Evolutionary conservation across 64 coral and sea anemone genomes (phyloP).

Genomic region (Trachythela sp.): DNA sequence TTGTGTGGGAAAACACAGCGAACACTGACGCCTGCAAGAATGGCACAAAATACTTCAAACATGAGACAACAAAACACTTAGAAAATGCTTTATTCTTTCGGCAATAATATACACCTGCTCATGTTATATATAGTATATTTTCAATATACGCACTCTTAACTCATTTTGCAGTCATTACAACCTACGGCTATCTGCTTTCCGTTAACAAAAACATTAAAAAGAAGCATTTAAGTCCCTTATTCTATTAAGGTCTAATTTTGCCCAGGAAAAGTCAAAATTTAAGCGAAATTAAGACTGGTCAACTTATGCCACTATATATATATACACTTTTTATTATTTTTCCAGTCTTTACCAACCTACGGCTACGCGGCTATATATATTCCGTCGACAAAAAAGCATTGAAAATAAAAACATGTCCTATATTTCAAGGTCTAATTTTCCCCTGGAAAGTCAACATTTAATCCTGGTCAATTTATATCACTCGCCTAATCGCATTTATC

Average conservation of each 20-base stretch:
- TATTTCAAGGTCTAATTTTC: too few relatives aligned
- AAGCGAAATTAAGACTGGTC: too few relatives aligned
- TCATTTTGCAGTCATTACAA: not conserved
- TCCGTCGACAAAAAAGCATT: too few relatives aligned
- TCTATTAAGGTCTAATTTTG: not conserved
- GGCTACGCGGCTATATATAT: too few relatives aligned
- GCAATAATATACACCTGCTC: not conserved
- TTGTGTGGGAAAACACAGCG: not conserved
- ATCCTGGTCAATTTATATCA: too few relatives aligned
- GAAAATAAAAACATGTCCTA: too few relatives aligned
- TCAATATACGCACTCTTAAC: not conserved
- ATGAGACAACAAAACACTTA: constrained; percentile 9
- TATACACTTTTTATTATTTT: too few relatives aligned
- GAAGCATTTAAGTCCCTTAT: not conserved
- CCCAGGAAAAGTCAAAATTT: not conserved
- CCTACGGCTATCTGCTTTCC: not conserved
- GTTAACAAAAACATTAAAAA: too few relatives aligned
- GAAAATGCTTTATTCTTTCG: constrained; percentile 4
- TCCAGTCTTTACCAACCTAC: too few relatives aligned
- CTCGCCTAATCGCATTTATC: constrained; percentile 15
- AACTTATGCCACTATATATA: too few relatives aligned
- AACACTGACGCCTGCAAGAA: not conserved
- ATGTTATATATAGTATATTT: not conserved
- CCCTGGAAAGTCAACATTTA: too few relatives aligned
- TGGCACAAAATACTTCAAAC: not conserved